Evolutionary conservation across 2,113 vertebrate species (phyloP).

Genomic region (Spermophilus dauricus): DNA sequence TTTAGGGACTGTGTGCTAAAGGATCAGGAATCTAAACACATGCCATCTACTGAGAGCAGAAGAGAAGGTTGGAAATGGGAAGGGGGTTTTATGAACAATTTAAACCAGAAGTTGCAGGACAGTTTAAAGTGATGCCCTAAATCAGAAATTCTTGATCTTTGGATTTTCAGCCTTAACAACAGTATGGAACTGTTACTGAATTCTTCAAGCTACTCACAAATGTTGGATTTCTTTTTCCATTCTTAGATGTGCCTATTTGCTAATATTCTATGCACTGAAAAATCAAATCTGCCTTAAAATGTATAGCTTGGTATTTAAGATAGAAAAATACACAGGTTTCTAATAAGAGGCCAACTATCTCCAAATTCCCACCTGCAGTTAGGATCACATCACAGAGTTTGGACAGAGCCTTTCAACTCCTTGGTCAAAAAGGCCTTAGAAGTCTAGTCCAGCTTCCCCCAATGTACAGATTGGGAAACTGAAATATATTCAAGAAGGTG

Average conservation of each 20-base stretch:
- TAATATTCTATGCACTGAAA: not conserved
- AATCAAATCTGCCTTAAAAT: not conserved
- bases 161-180: not conserved
- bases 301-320: not conserved
- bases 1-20: not conserved
- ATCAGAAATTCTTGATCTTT: constrained; percentile 8
- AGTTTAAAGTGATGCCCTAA: too few species aligned
- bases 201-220: not conserved
- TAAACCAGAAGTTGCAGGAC: not conserved
- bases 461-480: constrained; percentile 5
- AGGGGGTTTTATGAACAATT: not conserved
- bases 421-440: not conserved
- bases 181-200: not conserved
- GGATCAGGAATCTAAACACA: not conserved
- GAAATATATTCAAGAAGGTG: not conserved
- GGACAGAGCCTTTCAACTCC: not conserved
- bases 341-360: not conserved
- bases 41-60: not conserved
- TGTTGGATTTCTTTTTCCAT: constrained; percentile 8
- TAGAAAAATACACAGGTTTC: not conserved
- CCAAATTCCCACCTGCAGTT: not conserved
- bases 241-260: not conserved
- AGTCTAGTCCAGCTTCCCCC: not conserved
- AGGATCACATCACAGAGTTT: not conserved
- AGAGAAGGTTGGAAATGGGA: not conserved